phyloP scores from a whole-genome alignment of 2,888 invertebrate genomes.

The Ommatoiulus sabulosus region DNA sequence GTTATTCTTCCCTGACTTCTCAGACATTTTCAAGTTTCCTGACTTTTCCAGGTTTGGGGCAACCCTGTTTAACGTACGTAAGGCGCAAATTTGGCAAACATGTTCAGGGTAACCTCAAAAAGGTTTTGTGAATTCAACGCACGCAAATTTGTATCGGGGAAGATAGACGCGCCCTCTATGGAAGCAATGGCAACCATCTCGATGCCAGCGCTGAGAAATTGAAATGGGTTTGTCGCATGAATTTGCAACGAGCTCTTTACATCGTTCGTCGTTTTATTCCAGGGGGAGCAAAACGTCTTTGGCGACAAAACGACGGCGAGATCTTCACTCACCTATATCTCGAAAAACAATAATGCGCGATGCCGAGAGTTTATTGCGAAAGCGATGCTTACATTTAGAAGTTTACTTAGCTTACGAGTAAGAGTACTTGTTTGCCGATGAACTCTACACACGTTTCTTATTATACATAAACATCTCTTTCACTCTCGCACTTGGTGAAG shows the following conservation, averaged over 20 bases:
- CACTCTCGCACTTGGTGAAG: background rate
- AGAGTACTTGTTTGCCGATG: conserved; percentile 50
- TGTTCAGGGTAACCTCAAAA: too few relatives aligned
- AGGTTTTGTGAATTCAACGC: too few relatives aligned
- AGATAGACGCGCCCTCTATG: too few relatives aligned
- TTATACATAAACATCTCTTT: conserved; percentile 39
- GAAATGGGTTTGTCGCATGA: background rate
- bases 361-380: conserved; percentile 41
- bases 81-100: too few relatives aligned
- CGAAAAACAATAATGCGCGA: conserved; percentile 29
- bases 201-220: background rate
- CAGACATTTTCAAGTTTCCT: too few relatives aligned
- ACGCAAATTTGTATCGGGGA: too few relatives aligned
- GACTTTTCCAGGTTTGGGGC: too few relatives aligned
- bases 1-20: too few relatives aligned
- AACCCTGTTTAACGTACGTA: too few relatives aligned
- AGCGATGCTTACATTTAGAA: conserved; percentile 49
- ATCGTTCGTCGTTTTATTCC: conserved; percentile 11
- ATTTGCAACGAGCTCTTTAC: conserved; percentile 12
- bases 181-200: background rate
- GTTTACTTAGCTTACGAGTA: conserved; percentile 49
- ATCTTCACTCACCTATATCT: conserved; percentile 33
- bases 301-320: background rate
- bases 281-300: background rate
- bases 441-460: conserved; percentile 49